Evolutionary conservation across 2,797 vertebrate species (phyloP).

Genomic region (Benthosema pterotum): DNA sequence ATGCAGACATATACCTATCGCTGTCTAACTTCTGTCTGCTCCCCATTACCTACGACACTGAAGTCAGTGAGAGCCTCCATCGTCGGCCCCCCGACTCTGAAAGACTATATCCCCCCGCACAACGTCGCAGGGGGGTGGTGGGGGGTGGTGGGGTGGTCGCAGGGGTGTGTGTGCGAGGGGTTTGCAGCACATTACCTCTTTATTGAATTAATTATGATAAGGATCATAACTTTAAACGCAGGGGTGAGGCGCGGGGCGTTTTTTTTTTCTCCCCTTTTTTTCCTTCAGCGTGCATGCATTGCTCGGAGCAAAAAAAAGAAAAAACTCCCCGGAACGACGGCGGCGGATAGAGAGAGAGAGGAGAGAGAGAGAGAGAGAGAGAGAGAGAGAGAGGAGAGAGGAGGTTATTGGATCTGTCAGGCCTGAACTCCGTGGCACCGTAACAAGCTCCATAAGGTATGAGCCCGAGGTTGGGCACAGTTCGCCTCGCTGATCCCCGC

Average conservation of each 20-base stretch:
- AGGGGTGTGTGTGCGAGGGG: conserved; percentile 79
- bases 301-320: conserved; percentile 96
- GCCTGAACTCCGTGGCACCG: conserved; percentile 96
- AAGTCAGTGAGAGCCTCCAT: conserved; percentile 88
- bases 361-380: too few relatives aligned
- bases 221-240: conserved; percentile 99
- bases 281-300: conserved; percentile 81
- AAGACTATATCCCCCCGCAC: conserved; percentile 83
- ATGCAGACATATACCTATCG: conserved; percentile 73
- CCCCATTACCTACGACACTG: conserved; percentile 92
- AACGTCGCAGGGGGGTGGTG: conserved; percentile 61
- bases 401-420: conserved; percentile 99
- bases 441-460: conserved; percentile 96
- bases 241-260: conserved; percentile 90
- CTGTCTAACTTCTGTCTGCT: conserved; percentile 84
- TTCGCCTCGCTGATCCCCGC: conserved; percentile 88
- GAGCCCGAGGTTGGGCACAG: conserved; percentile 90
- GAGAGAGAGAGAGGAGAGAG: too few relatives aligned
- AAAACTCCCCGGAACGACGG: conserved; percentile 84
- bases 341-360: too few relatives aligned
- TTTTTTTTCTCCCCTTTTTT: conserved; percentile 64
- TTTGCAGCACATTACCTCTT: conserved; percentile 98
- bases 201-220: conserved; percentile 99
- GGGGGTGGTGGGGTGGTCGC: conserved; percentile 20
- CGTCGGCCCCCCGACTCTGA: conserved; percentile 72